Percentiles rank a stretch among this genome's conserved stretches.
These are phyloP conservation scores for Mola mola DNA, from an alignment of 2,113 vertebrate genomes.

Conservation along the genomic window DNA sequence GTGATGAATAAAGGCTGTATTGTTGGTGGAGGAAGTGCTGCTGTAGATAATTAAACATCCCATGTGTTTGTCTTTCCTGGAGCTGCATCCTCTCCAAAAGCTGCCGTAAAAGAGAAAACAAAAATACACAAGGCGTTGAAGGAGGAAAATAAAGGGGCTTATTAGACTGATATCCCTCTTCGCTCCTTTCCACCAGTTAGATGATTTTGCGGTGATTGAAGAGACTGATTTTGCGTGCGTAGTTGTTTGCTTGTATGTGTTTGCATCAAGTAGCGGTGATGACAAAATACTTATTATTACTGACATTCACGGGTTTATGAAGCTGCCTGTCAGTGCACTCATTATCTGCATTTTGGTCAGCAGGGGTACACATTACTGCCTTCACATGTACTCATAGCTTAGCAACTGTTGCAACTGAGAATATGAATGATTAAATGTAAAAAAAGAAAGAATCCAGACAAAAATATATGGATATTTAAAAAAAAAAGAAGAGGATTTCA, in stretches of 20 bases:
- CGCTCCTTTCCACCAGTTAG: slow-evolving; percentile 60
- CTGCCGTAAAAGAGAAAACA: slow-evolving; percentile 77
- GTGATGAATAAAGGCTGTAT: slow-evolving; percentile 65
- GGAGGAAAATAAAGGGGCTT: slow-evolving; percentile 66
- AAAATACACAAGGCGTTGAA: slow-evolving; percentile 68
- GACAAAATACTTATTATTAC: slow-evolving; percentile 65
- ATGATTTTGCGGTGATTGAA: slow-evolving; percentile 49
- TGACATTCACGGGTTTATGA: slow-evolving; percentile 38
- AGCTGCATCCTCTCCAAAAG: slow-evolving; percentile 75
- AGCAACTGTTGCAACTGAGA: not conserved
- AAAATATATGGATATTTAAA: slow-evolving; percentile 1
- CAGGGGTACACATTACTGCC: not conserved
- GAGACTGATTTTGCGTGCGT: slow-evolving; percentile 29
- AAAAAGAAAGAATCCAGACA: slow-evolving; percentile 11
- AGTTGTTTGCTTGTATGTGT: slow-evolving; percentile 55
- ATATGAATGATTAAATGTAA: slow-evolving; percentile 2
- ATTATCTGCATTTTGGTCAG: slow-evolving; percentile 4
- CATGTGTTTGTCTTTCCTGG: slow-evolving; percentile 80
- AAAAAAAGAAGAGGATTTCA: not conserved
- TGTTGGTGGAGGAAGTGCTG: slow-evolving; percentile 70
- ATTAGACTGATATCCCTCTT: slow-evolving; percentile 71
- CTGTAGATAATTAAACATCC: slow-evolving; percentile 78
- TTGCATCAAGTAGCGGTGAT: slow-evolving; percentile 46
- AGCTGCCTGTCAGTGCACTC: slow-evolving; percentile 39
- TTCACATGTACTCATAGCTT: not conserved